Evolutionary conservation across 2,797 vertebrate genomes (phyloP).

Genomic region (Falco novaeseelandiae): DNA sequence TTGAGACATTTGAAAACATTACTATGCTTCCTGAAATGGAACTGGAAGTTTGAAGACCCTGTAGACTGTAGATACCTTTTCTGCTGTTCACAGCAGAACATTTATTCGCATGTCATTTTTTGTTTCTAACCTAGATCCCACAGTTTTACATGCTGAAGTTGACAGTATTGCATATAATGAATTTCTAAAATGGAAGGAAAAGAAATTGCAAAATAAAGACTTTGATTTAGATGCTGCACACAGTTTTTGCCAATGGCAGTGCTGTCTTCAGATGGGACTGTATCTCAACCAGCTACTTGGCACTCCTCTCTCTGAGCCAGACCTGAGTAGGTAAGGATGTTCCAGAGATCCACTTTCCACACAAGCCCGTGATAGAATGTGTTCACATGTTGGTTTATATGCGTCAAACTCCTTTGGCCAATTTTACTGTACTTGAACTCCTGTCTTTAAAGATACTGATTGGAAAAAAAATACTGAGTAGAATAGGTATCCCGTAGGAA

Average conservation of each 20-base stretch:
- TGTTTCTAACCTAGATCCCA: slow-evolving; percentile 35
- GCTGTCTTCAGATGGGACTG: slow-evolving; percentile 88
- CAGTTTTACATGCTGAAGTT: not conserved
- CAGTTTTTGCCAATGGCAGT: slow-evolving; percentile 92
- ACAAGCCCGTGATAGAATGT: not conserved
- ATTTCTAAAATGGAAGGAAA: slow-evolving; percentile 61
- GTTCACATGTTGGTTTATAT: not conserved
- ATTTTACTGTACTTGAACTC: not conserved
- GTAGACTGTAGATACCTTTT: not conserved
- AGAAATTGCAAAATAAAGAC: not conserved
- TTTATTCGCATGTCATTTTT: not conserved
- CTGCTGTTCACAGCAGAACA: not conserved
- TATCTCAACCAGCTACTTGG: slow-evolving; percentile 90
- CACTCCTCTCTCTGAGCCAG: slow-evolving; percentile 83
- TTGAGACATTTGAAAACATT: not conserved
- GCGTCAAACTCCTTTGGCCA: not conserved
- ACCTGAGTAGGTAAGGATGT: slow-evolving; percentile 83
- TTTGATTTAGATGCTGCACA: slow-evolving; percentile 85
- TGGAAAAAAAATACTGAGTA: not conserved
- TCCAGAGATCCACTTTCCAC: not conserved
- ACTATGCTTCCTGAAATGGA: not conserved
- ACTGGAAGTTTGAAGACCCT: not conserved
- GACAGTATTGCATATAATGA: slow-evolving; percentile 29
- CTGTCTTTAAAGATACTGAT: not conserved
- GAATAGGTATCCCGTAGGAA: not conserved